Base-by-base conservation (phyloP, 1,140 invertebrate genomes). In the Dreissena rostriformis region DNA sequence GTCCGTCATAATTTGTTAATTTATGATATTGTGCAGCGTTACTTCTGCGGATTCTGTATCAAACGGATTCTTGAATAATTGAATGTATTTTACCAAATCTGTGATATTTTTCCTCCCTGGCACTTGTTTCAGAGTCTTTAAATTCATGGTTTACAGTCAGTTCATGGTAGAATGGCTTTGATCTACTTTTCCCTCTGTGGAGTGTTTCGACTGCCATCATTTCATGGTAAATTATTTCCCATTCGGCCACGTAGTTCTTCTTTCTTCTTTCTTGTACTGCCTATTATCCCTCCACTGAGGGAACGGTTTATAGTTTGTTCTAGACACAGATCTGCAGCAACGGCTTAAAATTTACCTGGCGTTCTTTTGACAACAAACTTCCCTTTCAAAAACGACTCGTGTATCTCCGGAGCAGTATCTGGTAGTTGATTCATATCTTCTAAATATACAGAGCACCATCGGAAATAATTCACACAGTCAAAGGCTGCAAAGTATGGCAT, bases 361-460 rank as follows among this genome's bases (percentile, higher is more conserved):
- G 76, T 79, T 55, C 26, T 17, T 79, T 53, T 79, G 8, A 70
- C 52, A 11, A 68, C 66, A 55, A 79, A 79, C 15, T 68, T 52
- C 70, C 66, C 76, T 51, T 68, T 28, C 0, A 2, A 1, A 79
- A 79, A 79, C 0, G 22, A 1, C 15, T 70, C 22, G 22, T 53
- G 70, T 12, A 68, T 22, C 2, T 68, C 66, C n/a, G 75, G 75
- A 22, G 29, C 75, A 51, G 65, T 68, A 14, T 14, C 49, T 53
- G 66, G 77, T 26, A 80, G 77, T 7, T 55, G 15, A 11, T 65
- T 61, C 78, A 81, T 81, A n/a, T 81, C 78, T 72, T 81, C 68
- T 39, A 72, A 6, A 24, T 81, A 81, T 0, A 71, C 52, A 4
- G 53, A 63, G 39, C 51, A 72, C 78, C 78, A 81, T 55, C 68